Base-by-base conservation (phyloP, 2,888 invertebrate genomes). In the Drosophila nigritarsus region DNA sequence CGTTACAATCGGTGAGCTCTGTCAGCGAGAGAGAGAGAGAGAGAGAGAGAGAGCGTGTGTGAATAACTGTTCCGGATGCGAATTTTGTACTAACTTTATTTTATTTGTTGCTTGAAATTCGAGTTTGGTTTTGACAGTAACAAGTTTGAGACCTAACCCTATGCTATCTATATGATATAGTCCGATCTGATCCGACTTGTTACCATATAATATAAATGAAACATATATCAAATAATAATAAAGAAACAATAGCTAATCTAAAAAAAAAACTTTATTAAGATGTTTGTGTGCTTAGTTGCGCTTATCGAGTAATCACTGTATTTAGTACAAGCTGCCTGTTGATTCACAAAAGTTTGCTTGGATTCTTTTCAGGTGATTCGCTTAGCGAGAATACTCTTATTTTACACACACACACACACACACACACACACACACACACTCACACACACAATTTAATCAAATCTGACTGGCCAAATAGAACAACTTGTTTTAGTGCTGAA, bases 1-100 rank as follows among this genome's bases (percentile, higher is more conserved):
- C 64, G 95, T 95, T 29, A 95, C 93, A 73, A 95, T 94, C 65
- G 92, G 91, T 63, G 93, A 92, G 83, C 88, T 93, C 93, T 92
- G 71, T 30, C n/a, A 36, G 30, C 42, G 45, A 50, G 2, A 40
- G 20, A 34, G 42, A 15, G 6, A 50, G 2, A 40, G 20, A 34
- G 42, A 15, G 6, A 27, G 15, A 9, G 24, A n/a, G 27, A 27
- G 7, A 1, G 24, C 27, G 27, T 20, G 15, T 2, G 15, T 3
- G 45, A 45, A 38, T 34, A 38, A 38, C 38, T 15, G 36, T 15
- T 36, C 36, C 15, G 7, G 7, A 15, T 36, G 36, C 2, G 36
- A 18, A 3, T 3, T 45, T 7, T 45, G 1, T 7, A 24, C 2
- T 24, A 45, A 45, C 20, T 15, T 2, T 8, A 5, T n/a, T n/a